Conservation (phyloP, 2,888 invertebrate genomes). For the Protodeltote pygarga region DNA sequence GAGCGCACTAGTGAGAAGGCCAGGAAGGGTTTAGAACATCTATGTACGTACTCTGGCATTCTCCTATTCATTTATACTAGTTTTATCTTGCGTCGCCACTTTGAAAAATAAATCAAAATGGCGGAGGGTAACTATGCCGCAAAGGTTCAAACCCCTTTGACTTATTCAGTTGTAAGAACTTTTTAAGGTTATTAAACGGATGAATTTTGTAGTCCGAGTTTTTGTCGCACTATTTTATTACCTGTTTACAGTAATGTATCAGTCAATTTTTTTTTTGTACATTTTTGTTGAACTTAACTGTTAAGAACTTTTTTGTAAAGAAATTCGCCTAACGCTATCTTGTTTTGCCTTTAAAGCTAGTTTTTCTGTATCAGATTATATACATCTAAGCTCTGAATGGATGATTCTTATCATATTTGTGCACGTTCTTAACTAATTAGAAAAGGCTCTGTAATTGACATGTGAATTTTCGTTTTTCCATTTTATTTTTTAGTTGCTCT, state of each 20-base stretch:
- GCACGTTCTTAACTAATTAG: no score
- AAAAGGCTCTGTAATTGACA: constrained; percentile 17
- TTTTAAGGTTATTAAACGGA: constrained; percentile 16
- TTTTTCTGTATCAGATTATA: constrained; percentile 35
- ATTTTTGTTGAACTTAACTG: constrained; percentile 31
- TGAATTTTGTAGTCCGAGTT: constrained; percentile 16
- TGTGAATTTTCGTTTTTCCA: constrained; percentile 1
- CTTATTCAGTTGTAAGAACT: constrained; percentile 3
- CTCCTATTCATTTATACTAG: no score
- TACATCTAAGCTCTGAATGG: constrained; percentile 19
- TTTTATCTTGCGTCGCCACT: no score
- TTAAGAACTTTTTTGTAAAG: constrained; percentile 30
- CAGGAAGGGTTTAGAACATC: no score
- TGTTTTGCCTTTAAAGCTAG: constrained; percentile 15
- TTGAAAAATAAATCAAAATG: no score
- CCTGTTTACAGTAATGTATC: constrained; percentile 42
- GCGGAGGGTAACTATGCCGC: no score
- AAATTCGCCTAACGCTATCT: constrained; percentile 20
- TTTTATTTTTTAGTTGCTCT: constrained; percentile 3
- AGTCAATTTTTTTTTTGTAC: constrained; percentile 24
- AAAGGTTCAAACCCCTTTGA: no score
- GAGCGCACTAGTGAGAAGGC: no score
- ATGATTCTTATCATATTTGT: constrained; percentile 30
- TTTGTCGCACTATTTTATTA: constrained; percentile 25
- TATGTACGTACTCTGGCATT: no score